Base-by-base conservation (phyloP, 2,113 vertebrate genomes). In the Pygoscelis antarcticus region DNA sequence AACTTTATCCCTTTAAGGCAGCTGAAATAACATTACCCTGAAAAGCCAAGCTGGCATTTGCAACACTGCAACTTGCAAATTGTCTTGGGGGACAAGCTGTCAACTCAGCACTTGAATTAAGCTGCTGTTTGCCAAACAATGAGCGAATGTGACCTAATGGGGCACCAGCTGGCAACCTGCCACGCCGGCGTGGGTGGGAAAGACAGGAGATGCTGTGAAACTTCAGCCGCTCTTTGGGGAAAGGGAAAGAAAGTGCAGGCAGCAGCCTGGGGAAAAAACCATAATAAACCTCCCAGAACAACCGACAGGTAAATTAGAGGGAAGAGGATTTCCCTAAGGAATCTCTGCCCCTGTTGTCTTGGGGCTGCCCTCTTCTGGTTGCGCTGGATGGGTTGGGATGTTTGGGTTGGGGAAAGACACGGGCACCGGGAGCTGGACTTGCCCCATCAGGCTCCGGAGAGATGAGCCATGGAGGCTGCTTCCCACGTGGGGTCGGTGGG, bases 81-180 rank as follows among this genome's bases (percentile, higher is more conserved):
- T 93, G 97, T 97, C 95, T 97, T 77, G 79, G 92, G 97, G 97
- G 96, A 93, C 95, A 97, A 97, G 97, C 96, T 97, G 97, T 98
- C 97, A 97, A 96, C 93, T 97, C 96, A 97, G 96, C 97, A 97
- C 94, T 97, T 83, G 94, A 96, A 97, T 95, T 90, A 97, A 95
- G 95, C 93, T 8, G 71, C 96, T 95, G 90, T 96, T 98, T 97
- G 95, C 96, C 97, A 97, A 97, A 97, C 96, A 96, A 97, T 72
- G 94, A 97, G 92, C 96, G 96, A 97, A 93, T 78, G 93, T 94
- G 97, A 97, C 97, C 97, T 96, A 97, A 96, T 74, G 87, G 97
- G 95, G 84, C 96, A 96, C 96, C 96, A 95, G 93, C 96, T 97
- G 97, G 97, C 97, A 95, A 79, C 89, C 90, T 89, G 97, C 97